phyloP scores from a whole-genome alignment of 2,113 vertebrate species.

The Brachypteracias leptosomus region DNA sequence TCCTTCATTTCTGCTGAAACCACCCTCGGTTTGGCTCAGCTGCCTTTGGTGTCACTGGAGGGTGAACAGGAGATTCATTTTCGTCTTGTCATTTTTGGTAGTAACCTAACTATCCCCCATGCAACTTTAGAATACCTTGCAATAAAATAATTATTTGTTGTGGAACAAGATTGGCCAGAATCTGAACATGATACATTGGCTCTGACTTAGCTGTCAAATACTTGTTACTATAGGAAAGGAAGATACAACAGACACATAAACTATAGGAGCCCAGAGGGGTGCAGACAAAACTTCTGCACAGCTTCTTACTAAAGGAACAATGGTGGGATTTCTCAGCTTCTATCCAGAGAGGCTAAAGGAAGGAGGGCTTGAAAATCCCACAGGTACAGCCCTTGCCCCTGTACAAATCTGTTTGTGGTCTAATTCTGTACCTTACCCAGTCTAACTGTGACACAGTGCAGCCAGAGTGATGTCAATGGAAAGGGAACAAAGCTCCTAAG shows the following conservation, averaged over 20 bases:
- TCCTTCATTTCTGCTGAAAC: conserved; percentile 54
- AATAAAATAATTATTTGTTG: neutral
- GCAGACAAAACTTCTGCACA: neutral
- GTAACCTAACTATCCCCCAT: conserved; percentile 7
- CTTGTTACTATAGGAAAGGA: conserved; percentile 39
- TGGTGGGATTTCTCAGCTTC: neutral
- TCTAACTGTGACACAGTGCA: neutral
- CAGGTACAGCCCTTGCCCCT: neutral
- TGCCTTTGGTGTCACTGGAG: conserved; percentile 33
- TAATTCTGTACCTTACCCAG: neutral
- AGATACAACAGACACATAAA: neutral
- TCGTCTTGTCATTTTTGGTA: conserved; percentile 18
- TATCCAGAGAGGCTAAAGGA: neutral
- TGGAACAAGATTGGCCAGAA: neutral
- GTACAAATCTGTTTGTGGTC: neutral
- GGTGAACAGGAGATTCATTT: conserved; percentile 37
- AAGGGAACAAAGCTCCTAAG: neutral
- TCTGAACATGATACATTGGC: neutral
- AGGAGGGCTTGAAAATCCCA: neutral
- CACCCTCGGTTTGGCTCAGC: conserved; percentile 51
- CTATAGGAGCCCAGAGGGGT: neutral
- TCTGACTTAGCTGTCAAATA: conserved; percentile 50
- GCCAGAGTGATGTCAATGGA: neutral
- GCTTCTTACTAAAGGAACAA: neutral
- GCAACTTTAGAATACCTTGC: neutral